These are phyloP conservation scores for Tetranychus cinnabarinus DNA, from an alignment of 1,140 invertebrate genomes.

Conservation along the genomic window DNA sequence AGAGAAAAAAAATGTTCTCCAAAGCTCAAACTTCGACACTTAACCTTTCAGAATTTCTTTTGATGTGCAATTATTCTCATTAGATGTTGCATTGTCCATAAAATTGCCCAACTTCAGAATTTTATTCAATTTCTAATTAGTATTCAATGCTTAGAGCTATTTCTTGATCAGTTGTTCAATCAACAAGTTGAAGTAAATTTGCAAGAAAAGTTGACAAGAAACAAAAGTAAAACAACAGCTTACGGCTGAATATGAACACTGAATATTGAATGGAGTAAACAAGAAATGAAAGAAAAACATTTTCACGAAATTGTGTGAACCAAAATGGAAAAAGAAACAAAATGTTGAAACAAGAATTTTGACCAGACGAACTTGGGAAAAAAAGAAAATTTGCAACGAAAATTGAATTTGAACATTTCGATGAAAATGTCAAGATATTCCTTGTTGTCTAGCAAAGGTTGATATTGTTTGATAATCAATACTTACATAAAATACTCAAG, in stretches of 20 bases:
- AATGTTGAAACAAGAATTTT: not conserved
- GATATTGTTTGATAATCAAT: not conserved
- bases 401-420: not conserved
- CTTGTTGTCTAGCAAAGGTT: too few relatives aligned
- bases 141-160: too few relatives aligned
- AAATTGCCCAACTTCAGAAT: too few relatives aligned
- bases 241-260: too few relatives aligned
- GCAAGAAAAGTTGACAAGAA: not conserved
- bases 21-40: too few relatives aligned
- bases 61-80: too few relatives aligned
- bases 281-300: not conserved
- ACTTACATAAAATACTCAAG: conserved; percentile 79
- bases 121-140: too few relatives aligned
- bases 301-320: not conserved
- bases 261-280: not conserved
- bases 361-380: not conserved
- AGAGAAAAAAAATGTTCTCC: too few relatives aligned
- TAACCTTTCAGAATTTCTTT: too few relatives aligned
- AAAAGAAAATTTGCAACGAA: not conserved
- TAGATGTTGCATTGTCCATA: too few relatives aligned
- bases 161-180: too few relatives aligned
- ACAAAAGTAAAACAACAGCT: not conserved
- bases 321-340: not conserved
- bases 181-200: too few relatives aligned
- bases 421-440: not conserved